phyloP scores from a whole-genome alignment of 2,888 invertebrate genomes.

The Caenorhabditis drosophilae region DNA sequence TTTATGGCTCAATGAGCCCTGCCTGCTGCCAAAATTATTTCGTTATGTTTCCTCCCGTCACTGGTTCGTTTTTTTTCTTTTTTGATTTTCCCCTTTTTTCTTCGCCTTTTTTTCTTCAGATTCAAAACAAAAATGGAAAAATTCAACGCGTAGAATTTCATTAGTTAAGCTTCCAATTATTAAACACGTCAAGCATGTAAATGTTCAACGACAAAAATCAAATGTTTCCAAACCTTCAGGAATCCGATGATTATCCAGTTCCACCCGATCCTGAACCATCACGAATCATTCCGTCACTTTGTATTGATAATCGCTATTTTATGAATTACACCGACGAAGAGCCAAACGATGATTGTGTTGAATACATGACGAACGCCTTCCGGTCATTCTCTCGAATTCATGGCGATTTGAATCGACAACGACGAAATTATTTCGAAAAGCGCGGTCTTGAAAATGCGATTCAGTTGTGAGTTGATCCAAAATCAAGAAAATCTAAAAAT shows the following conservation, averaged over 20 bases:
- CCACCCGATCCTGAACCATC: background rate
- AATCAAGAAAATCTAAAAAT: background rate
- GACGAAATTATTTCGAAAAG: constrained; percentile 31
- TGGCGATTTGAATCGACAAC: constrained; percentile 15
- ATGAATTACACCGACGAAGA: constrained; percentile 16
- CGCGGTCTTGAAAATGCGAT: constrained; percentile 27
- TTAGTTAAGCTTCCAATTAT: constrained; percentile 20
- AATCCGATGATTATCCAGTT: background rate
- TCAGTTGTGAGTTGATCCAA: constrained; percentile 9
- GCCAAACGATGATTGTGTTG: constrained; percentile 16
- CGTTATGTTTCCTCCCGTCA: constrained; percentile 28
- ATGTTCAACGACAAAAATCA: background rate
- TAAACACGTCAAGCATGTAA: background rate
- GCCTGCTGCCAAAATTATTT: no score
- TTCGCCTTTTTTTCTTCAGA: background rate
- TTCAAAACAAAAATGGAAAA: constrained; percentile 17
- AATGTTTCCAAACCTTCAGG: no score
- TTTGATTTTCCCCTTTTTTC: background rate
- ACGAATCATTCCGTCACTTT: constrained; percentile 16
- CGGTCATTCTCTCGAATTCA: constrained; percentile 24
- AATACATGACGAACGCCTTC: constrained; percentile 18
- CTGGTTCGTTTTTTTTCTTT: constrained; percentile 4
- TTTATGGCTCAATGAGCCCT: no score
- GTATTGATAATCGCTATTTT: constrained; percentile 29
- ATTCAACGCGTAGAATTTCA: constrained; percentile 24